Percentiles rank a stretch among this genome's conserved stretches.
Conservation (phyloP, 1,140 invertebrate species). For the Leptestheria dahalacensis region DNA sequence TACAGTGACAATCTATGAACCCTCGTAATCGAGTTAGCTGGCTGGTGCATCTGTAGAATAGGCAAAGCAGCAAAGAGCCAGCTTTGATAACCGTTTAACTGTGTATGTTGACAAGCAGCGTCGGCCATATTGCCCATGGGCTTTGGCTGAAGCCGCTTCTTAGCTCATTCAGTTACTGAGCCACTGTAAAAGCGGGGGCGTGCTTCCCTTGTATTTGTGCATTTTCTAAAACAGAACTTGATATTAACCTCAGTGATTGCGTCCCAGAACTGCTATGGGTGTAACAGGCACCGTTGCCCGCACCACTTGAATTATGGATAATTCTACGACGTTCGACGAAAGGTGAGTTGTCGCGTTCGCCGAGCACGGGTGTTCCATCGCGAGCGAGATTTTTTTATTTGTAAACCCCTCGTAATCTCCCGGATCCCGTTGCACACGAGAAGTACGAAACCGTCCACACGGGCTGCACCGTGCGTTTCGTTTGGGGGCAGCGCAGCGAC, state of each 20-base stretch:
- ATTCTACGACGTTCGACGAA: conserved; percentile 1
- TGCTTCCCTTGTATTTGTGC: not conserved
- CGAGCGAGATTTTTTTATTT: not conserved
- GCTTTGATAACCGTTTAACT: not conserved
- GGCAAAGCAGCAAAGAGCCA: not conserved
- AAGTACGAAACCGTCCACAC: no score
- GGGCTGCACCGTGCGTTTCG: no score
- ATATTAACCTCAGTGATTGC: not conserved
- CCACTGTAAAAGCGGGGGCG: conserved; percentile 1
- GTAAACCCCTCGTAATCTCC: no score
- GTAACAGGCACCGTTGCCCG: not conserved
- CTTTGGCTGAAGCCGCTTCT: conserved; percentile 2
- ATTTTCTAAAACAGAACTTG: not conserved
- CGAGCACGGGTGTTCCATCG: no score
- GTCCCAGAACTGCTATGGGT: conserved; percentile 5
- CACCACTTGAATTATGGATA: conserved; percentile 3
- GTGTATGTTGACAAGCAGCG: conserved; percentile 8
- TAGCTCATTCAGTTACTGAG: not conserved
- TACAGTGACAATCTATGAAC: no score
- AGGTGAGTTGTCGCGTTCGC: not conserved
- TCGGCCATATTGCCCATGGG: conserved; percentile 8
- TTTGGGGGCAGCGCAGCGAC: no score
- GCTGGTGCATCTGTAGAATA: not conserved
- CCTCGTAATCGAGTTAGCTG: no score
- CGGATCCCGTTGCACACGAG: no score